Percentiles rank a stretch among this genome's conserved stretches.
These are phyloP conservation scores for Drosophila mimica DNA, from an alignment of 2,888 invertebrate genomes.

Conservation along the genomic window DNA sequence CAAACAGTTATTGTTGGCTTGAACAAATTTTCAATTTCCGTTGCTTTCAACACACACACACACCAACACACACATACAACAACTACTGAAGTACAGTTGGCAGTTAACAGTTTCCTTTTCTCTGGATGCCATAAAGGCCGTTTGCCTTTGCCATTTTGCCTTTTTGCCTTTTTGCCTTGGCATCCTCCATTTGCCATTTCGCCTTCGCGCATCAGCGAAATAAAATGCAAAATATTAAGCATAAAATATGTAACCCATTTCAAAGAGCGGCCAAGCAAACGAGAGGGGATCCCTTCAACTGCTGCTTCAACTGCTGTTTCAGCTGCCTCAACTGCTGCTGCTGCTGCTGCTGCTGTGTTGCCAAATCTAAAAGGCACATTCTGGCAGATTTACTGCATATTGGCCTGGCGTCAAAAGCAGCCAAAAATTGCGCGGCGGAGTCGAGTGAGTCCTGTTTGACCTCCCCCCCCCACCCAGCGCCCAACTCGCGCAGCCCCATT, in stretches of 20 bases:
- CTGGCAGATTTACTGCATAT: constrained; percentile 85
- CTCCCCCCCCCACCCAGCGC: constrained; percentile 14
- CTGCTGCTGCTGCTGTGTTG: constrained; percentile 60
- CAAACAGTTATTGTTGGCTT: constrained; percentile 41
- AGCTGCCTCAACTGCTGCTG: constrained; percentile 8
- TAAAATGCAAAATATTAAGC: constrained; percentile 82
- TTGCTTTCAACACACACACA: constrained; percentile 16
- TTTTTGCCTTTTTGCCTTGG: constrained; percentile 30
- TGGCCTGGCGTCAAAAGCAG: constrained; percentile 85
- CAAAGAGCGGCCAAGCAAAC: constrained; percentile 40
- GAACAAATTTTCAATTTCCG: constrained; percentile 61
- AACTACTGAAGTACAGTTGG: constrained; percentile 60
- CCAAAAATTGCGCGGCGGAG: constrained; percentile 67
- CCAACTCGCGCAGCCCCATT: constrained; percentile 1
- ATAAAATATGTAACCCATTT: constrained; percentile 83
- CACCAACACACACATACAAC: background rate
- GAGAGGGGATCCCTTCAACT: constrained; percentile 13
- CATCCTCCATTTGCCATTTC: constrained; percentile 23
- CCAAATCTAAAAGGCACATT: constrained; percentile 81
- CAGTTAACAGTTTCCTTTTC: constrained; percentile 49
- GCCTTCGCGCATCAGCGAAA: constrained; percentile 57
- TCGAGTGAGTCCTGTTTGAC: constrained; percentile 52
- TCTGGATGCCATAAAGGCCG: constrained; percentile 51
- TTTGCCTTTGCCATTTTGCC: constrained; percentile 26
- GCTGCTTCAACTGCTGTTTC: background rate